Percentiles rank a stretch among this genome's conserved stretches.
Conservation (phyloP, 1,140 invertebrate genomes). For the Aphis gossypii region DNA sequence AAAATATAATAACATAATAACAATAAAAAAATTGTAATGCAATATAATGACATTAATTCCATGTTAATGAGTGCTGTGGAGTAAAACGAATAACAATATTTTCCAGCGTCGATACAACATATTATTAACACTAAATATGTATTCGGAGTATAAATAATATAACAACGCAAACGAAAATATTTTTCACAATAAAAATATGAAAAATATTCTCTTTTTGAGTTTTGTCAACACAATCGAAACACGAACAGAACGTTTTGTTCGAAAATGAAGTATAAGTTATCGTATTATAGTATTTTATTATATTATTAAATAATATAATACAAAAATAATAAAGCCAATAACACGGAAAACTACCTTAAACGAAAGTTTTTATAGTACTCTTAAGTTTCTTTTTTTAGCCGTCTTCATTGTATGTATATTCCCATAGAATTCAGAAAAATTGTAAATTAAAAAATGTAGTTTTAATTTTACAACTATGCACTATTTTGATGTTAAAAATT, state of each 20-base stretch:
- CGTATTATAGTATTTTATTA: not conserved
- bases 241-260: not conserved
- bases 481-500: not conserved
- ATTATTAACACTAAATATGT: not conserved
- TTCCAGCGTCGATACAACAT: not conserved
- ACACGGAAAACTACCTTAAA: not conserved
- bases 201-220: not conserved
- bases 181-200: not conserved
- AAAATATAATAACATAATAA: conserved; percentile 14
- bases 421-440: not conserved
- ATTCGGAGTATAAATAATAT: not conserved
- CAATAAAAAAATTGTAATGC: not conserved
- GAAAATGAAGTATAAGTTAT: not conserved
- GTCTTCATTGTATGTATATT: not conserved
- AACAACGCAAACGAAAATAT: not conserved
- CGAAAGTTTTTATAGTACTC: not conserved
- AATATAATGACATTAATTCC: not conserved
- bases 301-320: not conserved
- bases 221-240: not conserved
- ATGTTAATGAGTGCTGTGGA: not conserved
- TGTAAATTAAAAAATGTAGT: not conserved
- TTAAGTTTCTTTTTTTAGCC: not conserved
- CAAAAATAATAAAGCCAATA: conserved; percentile 13
- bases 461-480: not conserved
- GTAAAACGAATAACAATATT: not conserved